Base-by-base conservation (phyloP, 2,113 vertebrate genomes). In the Neogobius melanostomus region DNA sequence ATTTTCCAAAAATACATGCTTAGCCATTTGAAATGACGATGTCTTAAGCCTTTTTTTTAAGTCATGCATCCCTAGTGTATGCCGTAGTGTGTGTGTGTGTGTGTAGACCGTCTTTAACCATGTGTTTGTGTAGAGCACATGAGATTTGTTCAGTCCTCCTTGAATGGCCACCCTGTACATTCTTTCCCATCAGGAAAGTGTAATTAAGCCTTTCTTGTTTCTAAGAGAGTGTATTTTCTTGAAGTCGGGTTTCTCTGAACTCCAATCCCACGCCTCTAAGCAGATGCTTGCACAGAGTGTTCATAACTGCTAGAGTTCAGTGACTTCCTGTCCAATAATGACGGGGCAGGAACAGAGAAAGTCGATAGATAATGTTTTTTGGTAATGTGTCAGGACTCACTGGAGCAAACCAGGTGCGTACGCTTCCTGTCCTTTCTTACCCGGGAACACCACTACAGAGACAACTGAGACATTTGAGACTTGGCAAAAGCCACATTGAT, bases 171-270 rank as follows among this genome's bases (percentile, higher is more conserved):
- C 21, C 1, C 52, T 64, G 70, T 66, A 28, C 64, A 71, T 78
- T 80, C 45, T 65, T 76, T 72, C 63, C 59, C 3, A 1, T 49
- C 52, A 42, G 14, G 70, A 45, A 57, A 5, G 16, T 70, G 43
- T 47, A 53, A 61, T 84, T 52, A 71, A 69, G 80, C 75, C 5
- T 75, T 77, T 85, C 75, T 71, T 85, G 76, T 72, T 65, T 56
- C 16, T 21, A 62, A 57, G 42, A 5, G 45, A 8, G 53, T 6
- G 15, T 65, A 7, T 72, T 75, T 72, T 43, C 67, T 48, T 6
- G 15, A 8, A 59, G 48, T 78, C 51, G 44, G 2, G 50, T 69
- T 81, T 75, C 48, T 73, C 47, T 16, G n/a, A 10, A 72, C 68
- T 60, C 56, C 72, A 60, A 36, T 71, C 62, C 69, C 6, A 6